Evolutionary conservation across 2,113 vertebrate genomes (phyloP).

Genomic region (Egretta garzetta): DNA sequence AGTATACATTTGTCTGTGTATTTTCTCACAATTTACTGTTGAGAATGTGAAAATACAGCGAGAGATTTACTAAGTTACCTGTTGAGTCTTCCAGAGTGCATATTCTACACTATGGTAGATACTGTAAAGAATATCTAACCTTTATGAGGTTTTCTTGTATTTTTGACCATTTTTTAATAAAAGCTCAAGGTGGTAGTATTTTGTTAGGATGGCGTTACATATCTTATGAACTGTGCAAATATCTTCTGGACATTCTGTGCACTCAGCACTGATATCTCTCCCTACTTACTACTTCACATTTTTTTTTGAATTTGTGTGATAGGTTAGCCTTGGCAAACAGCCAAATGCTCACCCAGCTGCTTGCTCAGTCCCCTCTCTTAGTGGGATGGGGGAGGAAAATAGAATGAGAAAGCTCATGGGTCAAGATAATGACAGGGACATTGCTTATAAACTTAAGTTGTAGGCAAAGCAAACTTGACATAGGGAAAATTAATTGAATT

Average conservation of each 20-base stretch:
- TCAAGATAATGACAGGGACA: background rate
- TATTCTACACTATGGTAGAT: background rate
- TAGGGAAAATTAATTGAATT: background rate
- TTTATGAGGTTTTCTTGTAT: background rate
- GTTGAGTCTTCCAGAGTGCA: background rate
- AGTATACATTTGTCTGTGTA: background rate
- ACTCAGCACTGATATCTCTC: background rate
- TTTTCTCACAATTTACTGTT: background rate
- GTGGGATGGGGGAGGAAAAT: background rate
- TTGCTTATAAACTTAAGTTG: background rate
- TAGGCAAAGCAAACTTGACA: accelerated
- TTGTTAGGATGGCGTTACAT: background rate
- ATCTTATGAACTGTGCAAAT: background rate
- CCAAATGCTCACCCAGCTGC: background rate
- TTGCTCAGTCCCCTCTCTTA: background rate
- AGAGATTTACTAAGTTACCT: background rate
- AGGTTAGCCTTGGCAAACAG: background rate
- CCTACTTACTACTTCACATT: background rate
- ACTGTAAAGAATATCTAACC: background rate
- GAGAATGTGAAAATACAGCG: background rate
- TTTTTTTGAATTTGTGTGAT: background rate
- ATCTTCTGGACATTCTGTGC: background rate
- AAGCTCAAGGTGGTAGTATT: background rate
- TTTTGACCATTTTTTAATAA: background rate
- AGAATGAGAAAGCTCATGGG: background rate